phyloP scores from a whole-genome alignment of 2,113 vertebrate species.

The Sturnus vulgaris region DNA sequence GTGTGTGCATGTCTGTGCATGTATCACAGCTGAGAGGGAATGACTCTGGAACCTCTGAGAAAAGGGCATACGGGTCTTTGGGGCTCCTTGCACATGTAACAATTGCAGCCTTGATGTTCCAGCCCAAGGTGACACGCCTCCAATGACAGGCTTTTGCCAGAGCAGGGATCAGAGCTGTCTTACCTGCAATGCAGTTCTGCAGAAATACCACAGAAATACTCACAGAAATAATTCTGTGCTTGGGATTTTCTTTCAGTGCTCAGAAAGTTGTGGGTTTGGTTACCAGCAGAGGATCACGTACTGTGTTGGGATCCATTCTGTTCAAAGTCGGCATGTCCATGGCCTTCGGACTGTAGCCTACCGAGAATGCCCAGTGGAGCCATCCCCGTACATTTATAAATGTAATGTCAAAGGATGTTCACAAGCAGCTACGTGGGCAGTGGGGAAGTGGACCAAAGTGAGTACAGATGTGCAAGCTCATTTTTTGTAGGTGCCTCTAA shows the following conservation, averaged over 20 bases:
- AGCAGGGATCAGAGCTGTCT: not conserved
- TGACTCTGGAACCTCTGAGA: not conserved
- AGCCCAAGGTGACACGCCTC: accelerated
- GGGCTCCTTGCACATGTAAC: not conserved
- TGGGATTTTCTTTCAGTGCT: slow-evolving; percentile 77
- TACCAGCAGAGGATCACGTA: slow-evolving; percentile 78
- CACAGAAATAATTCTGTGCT: not conserved
- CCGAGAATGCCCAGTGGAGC: slow-evolving; percentile 71
- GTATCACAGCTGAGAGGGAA: not conserved
- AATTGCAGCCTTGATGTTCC: not conserved
- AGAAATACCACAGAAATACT: not conserved
- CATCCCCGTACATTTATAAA: slow-evolving; percentile 63
- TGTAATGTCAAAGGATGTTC: slow-evolving; percentile 80
- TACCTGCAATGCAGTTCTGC: not conserved
- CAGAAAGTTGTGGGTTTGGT: slow-evolving; percentile 78
- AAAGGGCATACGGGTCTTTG: not conserved
- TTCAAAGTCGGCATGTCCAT: slow-evolving; percentile 7
- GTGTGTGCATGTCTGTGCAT: accelerated
- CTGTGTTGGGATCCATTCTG: slow-evolving; percentile 72
- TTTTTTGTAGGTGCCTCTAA: not conserved
- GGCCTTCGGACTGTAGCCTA: slow-evolving; percentile 52
- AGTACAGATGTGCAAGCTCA: not conserved
- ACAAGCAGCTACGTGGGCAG: slow-evolving; percentile 79
- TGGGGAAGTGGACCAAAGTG: slow-evolving; percentile 86
- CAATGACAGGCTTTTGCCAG: not conserved